Evolutionary conservation across 2,888 invertebrate species (phyloP).

Genomic region (Hydrotaea cyrtoneurina): DNA sequence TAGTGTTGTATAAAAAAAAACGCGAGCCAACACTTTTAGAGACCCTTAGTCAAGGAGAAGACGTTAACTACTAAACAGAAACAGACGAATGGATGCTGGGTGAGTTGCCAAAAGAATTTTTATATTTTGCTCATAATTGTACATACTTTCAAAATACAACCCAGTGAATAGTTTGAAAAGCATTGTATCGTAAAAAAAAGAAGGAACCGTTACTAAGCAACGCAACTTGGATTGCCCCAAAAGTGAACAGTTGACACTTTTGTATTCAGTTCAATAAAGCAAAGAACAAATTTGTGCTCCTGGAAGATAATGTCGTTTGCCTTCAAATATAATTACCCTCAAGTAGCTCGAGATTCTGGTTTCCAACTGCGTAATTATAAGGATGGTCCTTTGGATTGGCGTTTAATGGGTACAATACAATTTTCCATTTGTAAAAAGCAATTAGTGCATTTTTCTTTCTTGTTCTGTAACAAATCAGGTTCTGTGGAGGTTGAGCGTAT

Average conservation of each 20-base stretch:
- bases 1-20: slow-evolving; percentile 14
- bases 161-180: no score
- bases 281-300: background rate
- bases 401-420: slow-evolving; percentile 74
- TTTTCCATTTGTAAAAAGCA: background rate
- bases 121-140: no score
- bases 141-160: no score
- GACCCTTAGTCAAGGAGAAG: slow-evolving; percentile 30
- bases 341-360: slow-evolving; percentile 78
- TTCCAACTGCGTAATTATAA: slow-evolving; percentile 76
- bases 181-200: no score
- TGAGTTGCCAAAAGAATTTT: no score
- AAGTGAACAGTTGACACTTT: no score
- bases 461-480: slow-evolving; percentile 69
- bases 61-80: slow-evolving; percentile 44
- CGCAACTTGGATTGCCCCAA: slow-evolving; percentile 15
- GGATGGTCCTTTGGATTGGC: slow-evolving; percentile 79
- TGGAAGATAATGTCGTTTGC: slow-evolving; percentile 68
- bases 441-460: background rate
- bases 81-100: slow-evolving; percentile 18
- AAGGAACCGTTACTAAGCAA: slow-evolving; percentile 68
- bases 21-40: background rate
- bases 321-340: slow-evolving; percentile 76
- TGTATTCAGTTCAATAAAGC: no score
- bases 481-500: slow-evolving; percentile 78